A percentile compares a stretch with the other conserved stretches of the same genome.
Evolutionary conservation across 2,888 invertebrate genomes (phyloP).

Genomic region (Villa cingulata): DNA sequence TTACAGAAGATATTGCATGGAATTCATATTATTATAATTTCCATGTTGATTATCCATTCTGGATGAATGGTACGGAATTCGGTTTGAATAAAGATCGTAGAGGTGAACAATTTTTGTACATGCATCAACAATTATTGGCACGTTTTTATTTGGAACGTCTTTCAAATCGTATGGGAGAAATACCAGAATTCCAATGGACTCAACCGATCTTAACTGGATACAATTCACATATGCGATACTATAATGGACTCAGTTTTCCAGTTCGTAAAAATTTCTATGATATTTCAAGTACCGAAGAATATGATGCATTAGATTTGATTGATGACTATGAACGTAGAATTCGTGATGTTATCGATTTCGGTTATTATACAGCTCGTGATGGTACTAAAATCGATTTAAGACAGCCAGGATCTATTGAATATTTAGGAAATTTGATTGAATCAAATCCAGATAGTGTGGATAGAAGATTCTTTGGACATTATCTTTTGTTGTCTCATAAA

Average conservation of each 20-base stretch:
- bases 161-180: conserved; percentile 53
- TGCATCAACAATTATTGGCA: conserved; percentile 53
- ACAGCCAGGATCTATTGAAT: conserved; percentile 38
- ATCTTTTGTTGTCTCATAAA: conserved; percentile 21
- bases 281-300: conserved; percentile 33
- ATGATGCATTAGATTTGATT: conserved; percentile 17
- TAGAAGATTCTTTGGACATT: conserved; percentile 26
- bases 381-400: conserved; percentile 25
- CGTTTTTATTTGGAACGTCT: conserved; percentile 66
- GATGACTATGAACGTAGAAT: conserved; percentile 33
- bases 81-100: conserved; percentile 43
- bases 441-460: conserved; percentile 36
- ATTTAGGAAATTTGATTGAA: conserved; percentile 43
- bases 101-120: conserved; percentile 50
- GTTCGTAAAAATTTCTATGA: conserved; percentile 45
- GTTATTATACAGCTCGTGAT: conserved; percentile 29
- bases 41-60: conserved; percentile 48
- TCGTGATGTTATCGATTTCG: conserved; percentile 38
- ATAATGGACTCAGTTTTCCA: conserved; percentile 52
- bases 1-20: conserved; percentile 56
- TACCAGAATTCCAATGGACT: conserved; percentile 43
- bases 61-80: conserved; percentile 45
- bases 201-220: conserved; percentile 45
- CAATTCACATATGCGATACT: conserved; percentile 47
- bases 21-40: conserved; percentile 51